Conservation (phyloP, 2,113 vertebrate species). For the Pongo pygmaeus region DNA sequence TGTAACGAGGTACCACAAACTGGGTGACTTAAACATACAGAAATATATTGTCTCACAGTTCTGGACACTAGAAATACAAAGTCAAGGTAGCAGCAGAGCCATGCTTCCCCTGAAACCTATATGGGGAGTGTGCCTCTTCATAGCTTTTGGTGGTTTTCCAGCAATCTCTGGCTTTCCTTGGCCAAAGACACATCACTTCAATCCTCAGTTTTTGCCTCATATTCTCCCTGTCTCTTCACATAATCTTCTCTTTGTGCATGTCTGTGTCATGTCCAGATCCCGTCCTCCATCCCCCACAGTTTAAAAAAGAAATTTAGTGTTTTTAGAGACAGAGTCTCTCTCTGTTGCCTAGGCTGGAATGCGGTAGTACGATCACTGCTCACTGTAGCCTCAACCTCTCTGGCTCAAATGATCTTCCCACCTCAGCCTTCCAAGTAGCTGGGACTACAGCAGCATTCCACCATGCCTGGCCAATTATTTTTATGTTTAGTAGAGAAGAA, state of each 20-base stretch:
- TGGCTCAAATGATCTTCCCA: too few relatives aligned
- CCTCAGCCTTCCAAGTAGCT: too few relatives aligned
- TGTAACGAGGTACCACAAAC: not conserved
- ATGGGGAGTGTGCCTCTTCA: not conserved
- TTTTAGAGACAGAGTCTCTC: too few relatives aligned
- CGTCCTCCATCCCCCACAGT: too few relatives aligned
- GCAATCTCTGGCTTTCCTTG: not conserved
- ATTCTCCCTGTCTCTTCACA: not conserved
- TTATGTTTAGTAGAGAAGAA: too few relatives aligned
- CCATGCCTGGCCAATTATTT: too few relatives aligned
- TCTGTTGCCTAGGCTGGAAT: too few relatives aligned
- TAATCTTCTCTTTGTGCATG: not conserved
- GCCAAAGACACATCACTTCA: not conserved
- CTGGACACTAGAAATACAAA: not conserved
- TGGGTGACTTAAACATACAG: not conserved
- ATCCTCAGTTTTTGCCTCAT: not conserved
- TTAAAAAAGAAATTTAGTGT: too few relatives aligned
- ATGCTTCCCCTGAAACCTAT: not conserved
- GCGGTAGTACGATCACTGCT: too few relatives aligned
- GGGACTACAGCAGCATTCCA: too few relatives aligned
- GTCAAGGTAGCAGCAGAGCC: not conserved
- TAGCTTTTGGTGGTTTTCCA: not conserved
- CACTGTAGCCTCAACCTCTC: too few relatives aligned
- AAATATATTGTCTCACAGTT: not conserved
- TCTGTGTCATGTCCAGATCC: not conserved